Evolutionary conservation across 2,888 invertebrate genomes (phyloP).

Genomic region (Cerceris rybyensis): DNA sequence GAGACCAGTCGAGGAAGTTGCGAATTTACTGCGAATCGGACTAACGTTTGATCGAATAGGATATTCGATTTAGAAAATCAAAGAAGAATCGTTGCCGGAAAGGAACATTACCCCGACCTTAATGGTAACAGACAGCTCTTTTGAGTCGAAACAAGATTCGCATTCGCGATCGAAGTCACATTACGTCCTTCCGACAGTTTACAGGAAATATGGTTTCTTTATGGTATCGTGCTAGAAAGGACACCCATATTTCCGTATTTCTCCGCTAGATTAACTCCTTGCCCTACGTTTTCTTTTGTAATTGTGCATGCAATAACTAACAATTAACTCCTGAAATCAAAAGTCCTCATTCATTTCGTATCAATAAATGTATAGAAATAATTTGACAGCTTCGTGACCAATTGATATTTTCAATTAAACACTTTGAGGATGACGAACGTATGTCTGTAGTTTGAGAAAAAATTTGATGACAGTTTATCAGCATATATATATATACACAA

Average conservation of each 20-base stretch:
- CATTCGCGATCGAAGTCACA: conserved; percentile 32
- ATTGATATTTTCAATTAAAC: no score
- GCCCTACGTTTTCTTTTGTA: no score
- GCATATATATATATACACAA: no score
- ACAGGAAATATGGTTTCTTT: conserved; percentile 21
- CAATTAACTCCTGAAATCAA: no score
- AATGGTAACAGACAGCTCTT: conserved; percentile 7
- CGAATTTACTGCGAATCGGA: background rate
- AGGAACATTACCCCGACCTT: background rate
- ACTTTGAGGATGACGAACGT: no score
- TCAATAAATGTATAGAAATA: no score
- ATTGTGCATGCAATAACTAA: no score
- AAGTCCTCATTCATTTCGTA: no score
- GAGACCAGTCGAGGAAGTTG: background rate
- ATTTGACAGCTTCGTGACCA: no score
- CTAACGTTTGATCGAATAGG: background rate
- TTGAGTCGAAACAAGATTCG: conserved; percentile 30
- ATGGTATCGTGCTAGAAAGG: background rate
- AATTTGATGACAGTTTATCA: no score
- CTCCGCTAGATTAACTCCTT: background rate
- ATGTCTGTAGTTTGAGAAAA: no score
- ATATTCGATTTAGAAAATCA: background rate
- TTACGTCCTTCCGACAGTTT: conserved; percentile 15
- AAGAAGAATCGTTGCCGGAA: background rate
- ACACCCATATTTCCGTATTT: conserved; percentile 2